These are phyloP conservation scores for Panurus biarmicus DNA, from an alignment of 2,113 vertebrate genomes.

Conservation along the genomic window DNA sequence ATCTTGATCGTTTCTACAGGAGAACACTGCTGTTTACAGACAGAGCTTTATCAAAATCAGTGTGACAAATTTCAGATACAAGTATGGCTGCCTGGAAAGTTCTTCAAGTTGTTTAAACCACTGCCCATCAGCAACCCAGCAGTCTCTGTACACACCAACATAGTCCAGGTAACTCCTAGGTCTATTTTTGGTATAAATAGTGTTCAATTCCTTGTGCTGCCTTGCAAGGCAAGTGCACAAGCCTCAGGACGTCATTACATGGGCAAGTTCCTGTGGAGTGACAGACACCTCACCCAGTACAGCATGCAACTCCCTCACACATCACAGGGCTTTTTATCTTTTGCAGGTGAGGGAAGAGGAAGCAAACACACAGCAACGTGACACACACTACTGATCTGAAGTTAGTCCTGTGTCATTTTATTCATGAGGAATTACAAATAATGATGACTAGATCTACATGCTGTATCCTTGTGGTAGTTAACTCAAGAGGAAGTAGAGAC, in stretches of 20 bases:
- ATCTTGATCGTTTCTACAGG: fast-evolving
- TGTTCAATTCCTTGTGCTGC: background rate
- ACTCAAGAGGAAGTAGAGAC: background rate
- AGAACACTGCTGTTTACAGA: background rate
- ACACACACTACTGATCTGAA: background rate
- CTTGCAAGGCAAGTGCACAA: background rate
- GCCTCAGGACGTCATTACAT: fast-evolving
- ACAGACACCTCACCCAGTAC: background rate
- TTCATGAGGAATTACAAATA: background rate
- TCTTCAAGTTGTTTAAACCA: background rate
- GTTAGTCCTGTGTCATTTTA: background rate
- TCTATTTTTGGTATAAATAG: background rate
- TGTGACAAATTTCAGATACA: background rate
- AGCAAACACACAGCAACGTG: no score
- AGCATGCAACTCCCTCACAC: background rate
- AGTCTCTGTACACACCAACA: background rate
- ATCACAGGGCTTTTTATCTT: background rate
- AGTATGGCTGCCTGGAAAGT: background rate
- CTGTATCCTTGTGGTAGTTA: background rate
- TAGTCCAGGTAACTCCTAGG: background rate
- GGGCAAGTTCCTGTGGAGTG: background rate
- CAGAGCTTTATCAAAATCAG: background rate
- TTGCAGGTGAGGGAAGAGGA: no score
- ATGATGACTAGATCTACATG: background rate
- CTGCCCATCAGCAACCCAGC: background rate